Evolutionary conservation across 1,140 invertebrate genomes (phyloP).

Genomic region (Metaphire vulgaris): DNA sequence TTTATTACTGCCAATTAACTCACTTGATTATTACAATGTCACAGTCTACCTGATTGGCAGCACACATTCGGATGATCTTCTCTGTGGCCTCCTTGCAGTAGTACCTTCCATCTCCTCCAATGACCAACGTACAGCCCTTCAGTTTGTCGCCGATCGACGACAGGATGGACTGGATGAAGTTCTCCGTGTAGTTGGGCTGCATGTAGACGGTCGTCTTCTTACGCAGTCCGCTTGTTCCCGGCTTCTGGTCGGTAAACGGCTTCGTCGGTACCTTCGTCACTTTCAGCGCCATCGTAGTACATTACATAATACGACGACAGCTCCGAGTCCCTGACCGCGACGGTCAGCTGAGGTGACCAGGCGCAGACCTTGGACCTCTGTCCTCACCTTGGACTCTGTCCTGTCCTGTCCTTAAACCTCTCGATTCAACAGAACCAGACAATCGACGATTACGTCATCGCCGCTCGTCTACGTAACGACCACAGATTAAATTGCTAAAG

Average conservation of each 20-base stretch:
- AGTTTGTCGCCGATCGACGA: constrained; percentile 60
- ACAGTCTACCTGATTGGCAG: constrained; percentile 88
- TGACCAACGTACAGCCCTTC: constrained; percentile 68
- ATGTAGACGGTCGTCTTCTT: constrained; percentile 85
- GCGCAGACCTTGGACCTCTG: too few relatives aligned
- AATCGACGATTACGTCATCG: too few relatives aligned
- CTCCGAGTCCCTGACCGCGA: too few relatives aligned
- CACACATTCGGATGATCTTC: constrained; percentile 77
- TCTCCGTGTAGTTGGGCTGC: constrained; percentile 83
- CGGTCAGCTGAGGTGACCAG: too few relatives aligned
- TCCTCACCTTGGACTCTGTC: too few relatives aligned
- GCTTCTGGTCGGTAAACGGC: constrained; percentile 74
- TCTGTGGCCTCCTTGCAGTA: constrained; percentile 76
- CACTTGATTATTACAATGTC: too few relatives aligned
- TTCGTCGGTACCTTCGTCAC: constrained; percentile 43
- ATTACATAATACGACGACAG: too few relatives aligned
- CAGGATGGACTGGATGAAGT: constrained; percentile 90
- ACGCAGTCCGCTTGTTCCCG: constrained; percentile 92
- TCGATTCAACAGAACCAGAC: too few relatives aligned
- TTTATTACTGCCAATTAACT: too few relatives aligned
- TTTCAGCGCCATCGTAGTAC: constrained; percentile 9
- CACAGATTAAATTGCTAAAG: too few relatives aligned
- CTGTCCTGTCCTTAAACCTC: too few relatives aligned
- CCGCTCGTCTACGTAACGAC: too few relatives aligned
- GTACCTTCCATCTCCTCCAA: constrained; percentile 95